Evolutionary conservation across 2,113 vertebrate genomes (phyloP).

Genomic region (Silurus meridionalis): DNA sequence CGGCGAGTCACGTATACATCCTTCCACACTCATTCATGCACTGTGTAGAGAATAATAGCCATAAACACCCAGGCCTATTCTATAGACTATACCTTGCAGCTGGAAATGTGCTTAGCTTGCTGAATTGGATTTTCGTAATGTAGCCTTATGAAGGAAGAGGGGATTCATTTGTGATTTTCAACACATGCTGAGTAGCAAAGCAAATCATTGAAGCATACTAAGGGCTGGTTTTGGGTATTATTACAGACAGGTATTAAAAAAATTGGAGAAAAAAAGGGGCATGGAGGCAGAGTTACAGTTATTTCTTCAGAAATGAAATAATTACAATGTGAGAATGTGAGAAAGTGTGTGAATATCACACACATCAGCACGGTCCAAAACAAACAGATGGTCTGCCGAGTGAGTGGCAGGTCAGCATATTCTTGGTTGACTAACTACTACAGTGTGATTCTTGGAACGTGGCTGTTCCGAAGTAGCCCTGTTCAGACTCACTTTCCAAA

Average conservation of each 20-base stretch:
- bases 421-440: constrained; percentile 36
- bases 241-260: constrained; percentile 18
- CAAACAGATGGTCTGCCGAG: constrained; percentile 29
- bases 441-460: constrained; percentile 15
- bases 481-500: constrained; percentile 4
- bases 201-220: neutral
- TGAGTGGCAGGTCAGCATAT: constrained; percentile 34
- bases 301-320: constrained; percentile 30
- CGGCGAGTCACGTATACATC: neutral
- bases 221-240: neutral
- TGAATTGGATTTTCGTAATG: constrained; percentile 23
- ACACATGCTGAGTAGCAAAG: constrained; percentile 21
- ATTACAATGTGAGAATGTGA: constrained; percentile 13
- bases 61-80: neutral
- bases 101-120: constrained; percentile 54
- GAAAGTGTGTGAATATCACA: constrained; percentile 25
- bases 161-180: neutral
- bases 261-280: neutral
- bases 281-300: neutral
- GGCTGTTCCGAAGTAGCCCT: neutral
- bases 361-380: constrained; percentile 34
- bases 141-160: neutral
- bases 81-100: constrained; percentile 7
- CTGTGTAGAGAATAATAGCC: neutral
- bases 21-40: neutral